A percentile compares a stretch with the other conserved stretches of the same genome.
These are phyloP conservation scores for Opisthograptis luteolata DNA, from an alignment of 2,888 invertebrate species.

Conservation along the genomic window DNA sequence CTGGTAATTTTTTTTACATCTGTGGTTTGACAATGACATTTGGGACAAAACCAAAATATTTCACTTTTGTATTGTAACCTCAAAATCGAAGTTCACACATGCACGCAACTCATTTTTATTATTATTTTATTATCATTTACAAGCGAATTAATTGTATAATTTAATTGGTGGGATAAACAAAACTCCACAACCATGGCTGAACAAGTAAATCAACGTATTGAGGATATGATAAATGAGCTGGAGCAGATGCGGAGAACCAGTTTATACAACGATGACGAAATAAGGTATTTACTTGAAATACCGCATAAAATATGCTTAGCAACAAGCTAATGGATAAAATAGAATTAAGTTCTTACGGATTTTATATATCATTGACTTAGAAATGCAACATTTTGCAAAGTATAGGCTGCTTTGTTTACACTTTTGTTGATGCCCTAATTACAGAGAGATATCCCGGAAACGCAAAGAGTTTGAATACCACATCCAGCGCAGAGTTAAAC, in stretches of 20 bases:
- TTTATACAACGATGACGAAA: slow-evolving; percentile 88
- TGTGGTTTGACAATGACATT: no score
- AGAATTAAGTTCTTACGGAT: no score
- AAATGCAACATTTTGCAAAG: not conserved
- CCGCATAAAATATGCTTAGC: no score
- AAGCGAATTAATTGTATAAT: no score
- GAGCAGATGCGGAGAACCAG: slow-evolving; percentile 90
- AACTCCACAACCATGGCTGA: slow-evolving; percentile 88
- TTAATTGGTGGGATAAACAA: no score
- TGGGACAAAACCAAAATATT: no score
- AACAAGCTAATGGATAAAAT: no score
- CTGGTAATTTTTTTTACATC: no score
- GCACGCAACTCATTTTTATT: no score
- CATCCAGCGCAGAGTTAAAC: slow-evolving; percentile 87
- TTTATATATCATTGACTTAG: no score
- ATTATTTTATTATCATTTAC: no score
- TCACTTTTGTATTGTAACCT: no score
- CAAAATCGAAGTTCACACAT: not conserved
- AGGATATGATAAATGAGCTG: slow-evolving; percentile 91
- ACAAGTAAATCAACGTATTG: slow-evolving; percentile 90
- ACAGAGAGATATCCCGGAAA: slow-evolving; percentile 87
- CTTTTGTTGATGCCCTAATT: slow-evolving; percentile 44
- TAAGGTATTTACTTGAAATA: slow-evolving; percentile 78
- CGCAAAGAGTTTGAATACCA: slow-evolving; percentile 89
- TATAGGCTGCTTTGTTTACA: not conserved